Percentiles rank a stretch among this genome's conserved stretches.
Evolutionary conservation across 2,888 invertebrate species (phyloP).

Genomic region (Acronicta leporina): DNA sequence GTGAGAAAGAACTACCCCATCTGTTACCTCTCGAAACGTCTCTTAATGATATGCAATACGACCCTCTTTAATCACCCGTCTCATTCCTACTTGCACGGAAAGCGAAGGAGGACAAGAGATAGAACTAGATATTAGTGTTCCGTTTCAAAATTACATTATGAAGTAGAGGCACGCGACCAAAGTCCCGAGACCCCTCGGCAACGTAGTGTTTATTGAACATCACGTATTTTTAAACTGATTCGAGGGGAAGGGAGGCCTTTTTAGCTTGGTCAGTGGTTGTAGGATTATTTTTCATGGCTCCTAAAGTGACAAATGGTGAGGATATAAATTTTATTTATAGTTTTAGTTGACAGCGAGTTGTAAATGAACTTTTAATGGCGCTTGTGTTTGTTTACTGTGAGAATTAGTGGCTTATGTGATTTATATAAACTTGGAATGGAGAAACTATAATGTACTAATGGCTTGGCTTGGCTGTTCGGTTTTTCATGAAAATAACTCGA

Average conservation of each 20-base stretch:
- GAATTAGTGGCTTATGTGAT: slow-evolving; percentile 60
- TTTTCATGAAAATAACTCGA: slow-evolving; percentile 14
- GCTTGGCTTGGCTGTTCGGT: slow-evolving; percentile 1
- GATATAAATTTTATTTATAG: slow-evolving; percentile 71
- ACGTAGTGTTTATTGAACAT: slow-evolving; percentile 44
- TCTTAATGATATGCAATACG: slow-evolving; percentile 81
- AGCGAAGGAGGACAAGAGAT: slow-evolving; percentile 31
- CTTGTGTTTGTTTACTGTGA: slow-evolving; percentile 60
- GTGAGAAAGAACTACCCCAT: slow-evolving; percentile 60
- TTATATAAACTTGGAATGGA: slow-evolving; percentile 47
- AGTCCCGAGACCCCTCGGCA: slow-evolving; percentile 53
- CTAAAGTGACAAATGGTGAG: slow-evolving; percentile 66
- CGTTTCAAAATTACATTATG: slow-evolving; percentile 60
- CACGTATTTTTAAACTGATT: slow-evolving; percentile 37
- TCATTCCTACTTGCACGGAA: slow-evolving; percentile 42
- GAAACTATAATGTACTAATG: slow-evolving; percentile 10
- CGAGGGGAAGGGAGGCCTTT: slow-evolving; percentile 57
- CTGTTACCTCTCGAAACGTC: slow-evolving; percentile 55
- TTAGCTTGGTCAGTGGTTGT: slow-evolving; percentile 47
- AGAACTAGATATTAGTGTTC: slow-evolving; percentile 46
- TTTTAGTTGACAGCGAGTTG: slow-evolving; percentile 68
- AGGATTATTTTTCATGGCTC: slow-evolving; percentile 69
- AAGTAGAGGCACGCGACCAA: slow-evolving; percentile 58
- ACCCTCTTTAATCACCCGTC: slow-evolving; percentile 68
- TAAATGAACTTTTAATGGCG: slow-evolving; percentile 73